Base-by-base conservation (phyloP, 2,797 vertebrate species). In the Peromyscus aztecus region DNA sequence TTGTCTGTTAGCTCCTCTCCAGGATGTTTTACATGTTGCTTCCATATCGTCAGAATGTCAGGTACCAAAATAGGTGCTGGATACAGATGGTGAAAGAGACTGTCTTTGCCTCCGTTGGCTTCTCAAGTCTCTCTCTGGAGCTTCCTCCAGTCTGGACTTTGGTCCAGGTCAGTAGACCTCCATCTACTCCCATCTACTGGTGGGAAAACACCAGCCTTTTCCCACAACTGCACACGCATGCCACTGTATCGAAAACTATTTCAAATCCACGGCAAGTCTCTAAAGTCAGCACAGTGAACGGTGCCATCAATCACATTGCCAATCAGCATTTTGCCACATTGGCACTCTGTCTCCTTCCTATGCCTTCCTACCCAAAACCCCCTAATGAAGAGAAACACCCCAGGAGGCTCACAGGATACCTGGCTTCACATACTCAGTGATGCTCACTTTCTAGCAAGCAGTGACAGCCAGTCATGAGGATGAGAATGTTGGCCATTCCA, bases 11-110 rank as follows among this genome's bases (percentile, higher is more conserved):
- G 9, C 57, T 31, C 1, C 5, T 40, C 43, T 27, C 34, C 23
- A 84, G 40, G 63, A 40, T 49, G 77, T 55, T 73, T 75, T 63
- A 49, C 67, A n/a, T n/a, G n/a, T n/a, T n/a, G n/a, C n/a, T n/a
- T n/a, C 76, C 14, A 17, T 49, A 4, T 77, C 49, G 43, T 77
- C 43, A 77, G 75, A 31, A 77, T 77, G 73, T 71, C 46, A 55
- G 24, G n/a, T 6, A 29, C 29, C 43, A 1, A 5, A 13, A 46
- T 0, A 52, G 87, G 71, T 2, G 1, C 71, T 77, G 43, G 40
- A 27, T 40, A 55, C 4, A n/a, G 21, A 40, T 3, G 0, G 3
- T 6, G 57, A 63, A 16, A 17, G 17, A 11, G 3, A 4, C 0
- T 1, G 3, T n/a, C 63, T 14, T 23, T 2, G 49, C 49, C 87